Evolutionary conservation across 2,888 invertebrate species (phyloP).

Genomic region (Tiliacea citrago): DNA sequence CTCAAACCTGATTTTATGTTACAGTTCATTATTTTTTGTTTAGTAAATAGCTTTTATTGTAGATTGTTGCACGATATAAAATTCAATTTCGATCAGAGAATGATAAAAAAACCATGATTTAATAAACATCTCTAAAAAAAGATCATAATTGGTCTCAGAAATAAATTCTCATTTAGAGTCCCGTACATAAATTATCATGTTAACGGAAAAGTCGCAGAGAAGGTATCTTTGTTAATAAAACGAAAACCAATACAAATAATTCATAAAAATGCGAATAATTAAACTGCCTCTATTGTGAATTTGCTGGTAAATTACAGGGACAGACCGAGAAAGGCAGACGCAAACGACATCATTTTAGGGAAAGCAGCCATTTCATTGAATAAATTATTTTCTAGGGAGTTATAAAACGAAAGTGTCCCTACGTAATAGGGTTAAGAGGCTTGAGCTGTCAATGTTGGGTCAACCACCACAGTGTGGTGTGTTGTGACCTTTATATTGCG

Average conservation of each 20-base stretch:
- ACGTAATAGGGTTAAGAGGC: slow-evolving; percentile 59
- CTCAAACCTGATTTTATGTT: slow-evolving; percentile 40
- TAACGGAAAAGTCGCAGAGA: slow-evolving; percentile 19
- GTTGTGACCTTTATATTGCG: slow-evolving; percentile 49
- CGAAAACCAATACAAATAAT: slow-evolving; percentile 57
- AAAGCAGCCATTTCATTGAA: slow-evolving; percentile 67
- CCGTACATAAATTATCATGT: slow-evolving; percentile 30
- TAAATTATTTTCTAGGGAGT: slow-evolving; percentile 74
- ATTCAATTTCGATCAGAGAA: slow-evolving; percentile 27
- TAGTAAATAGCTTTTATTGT: slow-evolving; percentile 6
- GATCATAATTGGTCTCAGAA: slow-evolving; percentile 15
- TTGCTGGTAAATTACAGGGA: slow-evolving; percentile 64
- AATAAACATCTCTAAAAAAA: slow-evolving; percentile 12
- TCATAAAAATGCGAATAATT: slow-evolving; percentile 57
- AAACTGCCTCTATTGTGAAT: slow-evolving; percentile 65
- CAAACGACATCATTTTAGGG: slow-evolving; percentile 70
- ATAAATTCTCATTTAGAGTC: slow-evolving; percentile 34
- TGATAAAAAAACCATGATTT: slow-evolving; percentile 3
- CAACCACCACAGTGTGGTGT: slow-evolving; percentile 45
- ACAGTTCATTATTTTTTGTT: slow-evolving; percentile 37
- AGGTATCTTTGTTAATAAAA: slow-evolving; percentile 32
- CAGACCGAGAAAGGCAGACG: slow-evolving; percentile 56
- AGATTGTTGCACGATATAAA: slow-evolving; percentile 3
- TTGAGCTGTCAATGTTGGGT: slow-evolving; percentile 52
- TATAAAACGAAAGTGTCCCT: slow-evolving; percentile 68